Conservation (phyloP, 2,888 invertebrate species). For the Pterostichus madidus region DNA sequence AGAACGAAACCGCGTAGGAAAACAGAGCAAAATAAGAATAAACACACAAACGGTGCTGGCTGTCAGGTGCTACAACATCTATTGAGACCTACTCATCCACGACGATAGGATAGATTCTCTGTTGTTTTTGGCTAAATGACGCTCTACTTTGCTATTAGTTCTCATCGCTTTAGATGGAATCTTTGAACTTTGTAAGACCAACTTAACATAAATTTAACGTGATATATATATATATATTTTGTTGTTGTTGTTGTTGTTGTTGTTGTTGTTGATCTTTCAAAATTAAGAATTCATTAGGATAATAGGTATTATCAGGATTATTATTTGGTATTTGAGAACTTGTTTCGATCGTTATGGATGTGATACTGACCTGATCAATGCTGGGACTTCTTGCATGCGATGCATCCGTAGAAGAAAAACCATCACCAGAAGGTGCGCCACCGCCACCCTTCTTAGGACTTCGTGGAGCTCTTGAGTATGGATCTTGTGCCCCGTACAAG, state of each 20-base stretch:
- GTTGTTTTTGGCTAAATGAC: constrained; percentile 39
- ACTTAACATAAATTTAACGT: background rate
- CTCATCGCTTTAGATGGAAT: background rate
- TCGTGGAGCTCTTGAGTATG: constrained; percentile 89
- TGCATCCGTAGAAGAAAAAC: constrained; percentile 74
- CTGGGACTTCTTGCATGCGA: constrained; percentile 89
- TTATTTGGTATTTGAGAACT: constrained; percentile 3
- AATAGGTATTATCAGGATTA: background rate
- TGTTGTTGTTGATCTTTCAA: constrained; percentile 9
- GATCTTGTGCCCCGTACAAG: constrained; percentile 93
- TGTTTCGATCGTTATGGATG: background rate
- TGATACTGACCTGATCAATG: constrained; percentile 90
- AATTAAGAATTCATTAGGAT: background rate
- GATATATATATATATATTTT: too few species aligned
- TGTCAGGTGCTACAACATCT: constrained; percentile 61
- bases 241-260: too few species aligned
- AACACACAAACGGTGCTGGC: constrained; percentile 62
- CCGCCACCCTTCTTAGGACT: constrained; percentile 83
- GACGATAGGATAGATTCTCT: constrained; percentile 40
- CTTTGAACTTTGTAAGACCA: constrained; percentile 43
- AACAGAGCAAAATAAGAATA: constrained; percentile 66
- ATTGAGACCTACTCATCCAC: constrained; percentile 58
- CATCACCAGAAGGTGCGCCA: constrained; percentile 77
- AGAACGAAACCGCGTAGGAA: constrained; percentile 57
- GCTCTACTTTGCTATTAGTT: constrained; percentile 28